Percentiles rank a stretch among this genome's conserved stretches.
phyloP scores from a whole-genome alignment of 1,140 invertebrate genomes.

The Bombus waltoni region DNA sequence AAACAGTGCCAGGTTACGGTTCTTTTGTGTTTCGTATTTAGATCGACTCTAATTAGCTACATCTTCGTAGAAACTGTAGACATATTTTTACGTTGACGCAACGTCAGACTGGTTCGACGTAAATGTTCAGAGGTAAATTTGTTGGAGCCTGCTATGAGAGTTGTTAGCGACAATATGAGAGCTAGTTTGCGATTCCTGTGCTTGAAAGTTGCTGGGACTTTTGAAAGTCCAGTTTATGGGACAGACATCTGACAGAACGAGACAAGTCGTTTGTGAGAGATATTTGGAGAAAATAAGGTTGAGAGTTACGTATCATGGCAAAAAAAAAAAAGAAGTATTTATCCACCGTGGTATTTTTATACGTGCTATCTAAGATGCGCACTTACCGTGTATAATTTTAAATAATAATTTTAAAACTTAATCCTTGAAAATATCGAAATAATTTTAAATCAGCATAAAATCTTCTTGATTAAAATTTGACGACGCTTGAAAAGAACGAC shows the following conservation, averaged over 20 bases:
- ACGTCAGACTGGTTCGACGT: neutral
- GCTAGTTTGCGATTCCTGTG: neutral
- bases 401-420: neutral
- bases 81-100: neutral
- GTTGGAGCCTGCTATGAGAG: neutral
- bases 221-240: conserved; percentile 3
- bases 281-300: neutral
- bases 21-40: too few relatives aligned
- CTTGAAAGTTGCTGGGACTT: neutral
- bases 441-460: neutral
- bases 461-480: neutral
- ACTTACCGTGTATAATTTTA: neutral
- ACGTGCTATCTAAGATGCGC: neutral
- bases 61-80: neutral
- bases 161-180: neutral
- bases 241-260: neutral
- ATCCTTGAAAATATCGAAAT: too few relatives aligned
- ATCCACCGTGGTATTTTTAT: neutral
- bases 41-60: too few relatives aligned
- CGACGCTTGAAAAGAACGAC: neutral
- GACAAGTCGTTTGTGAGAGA: neutral
- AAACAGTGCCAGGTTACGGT: too few relatives aligned
- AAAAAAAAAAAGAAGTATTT: neutral
- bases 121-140: neutral
- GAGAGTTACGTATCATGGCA: neutral